Evolutionary conservation across 2,113 vertebrate genomes (phyloP).

Genomic region (Oreochromis spilurus): DNA sequence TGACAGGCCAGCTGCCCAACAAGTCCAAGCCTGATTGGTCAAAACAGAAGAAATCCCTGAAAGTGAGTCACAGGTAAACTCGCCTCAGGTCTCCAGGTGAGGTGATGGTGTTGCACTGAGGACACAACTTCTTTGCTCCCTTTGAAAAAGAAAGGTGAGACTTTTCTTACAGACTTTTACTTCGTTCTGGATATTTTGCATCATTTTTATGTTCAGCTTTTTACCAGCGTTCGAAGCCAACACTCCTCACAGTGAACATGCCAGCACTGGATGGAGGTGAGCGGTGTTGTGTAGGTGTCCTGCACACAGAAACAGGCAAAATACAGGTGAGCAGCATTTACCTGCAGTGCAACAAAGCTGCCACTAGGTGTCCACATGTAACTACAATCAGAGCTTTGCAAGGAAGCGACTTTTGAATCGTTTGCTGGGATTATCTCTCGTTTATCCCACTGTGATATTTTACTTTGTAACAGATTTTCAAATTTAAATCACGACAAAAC

Average conservation of each 20-base stretch:
- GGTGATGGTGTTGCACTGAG: slow-evolving; percentile 82
- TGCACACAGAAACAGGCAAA: slow-evolving; percentile 22
- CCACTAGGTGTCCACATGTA: slow-evolving; percentile 60
- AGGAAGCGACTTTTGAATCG: background rate
- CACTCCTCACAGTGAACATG: slow-evolving; percentile 83
- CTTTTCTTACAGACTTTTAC: background rate
- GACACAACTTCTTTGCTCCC: slow-evolving; percentile 81
- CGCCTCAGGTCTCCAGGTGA: slow-evolving; percentile 78
- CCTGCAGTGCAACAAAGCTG: background rate
- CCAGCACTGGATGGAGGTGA: slow-evolving; percentile 83
- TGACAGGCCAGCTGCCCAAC: slow-evolving; percentile 66
- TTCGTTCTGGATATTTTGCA: background rate
- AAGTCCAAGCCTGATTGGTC: slow-evolving; percentile 43
- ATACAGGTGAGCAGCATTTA: background rate
- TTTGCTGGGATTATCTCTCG: background rate
- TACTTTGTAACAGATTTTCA: background rate
- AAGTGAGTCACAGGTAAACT: slow-evolving; percentile 74
- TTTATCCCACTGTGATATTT: background rate
- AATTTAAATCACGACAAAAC: background rate
- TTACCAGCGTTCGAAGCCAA: slow-evolving; percentile 80
- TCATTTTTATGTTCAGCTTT: background rate
- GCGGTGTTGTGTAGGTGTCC: slow-evolving; percentile 76
- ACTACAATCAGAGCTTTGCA: background rate
- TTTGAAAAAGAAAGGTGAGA: background rate
- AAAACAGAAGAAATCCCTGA: background rate